Evolutionary conservation across 2,888 invertebrate genomes (phyloP).

Genomic region (Hesperia comma): DNA sequence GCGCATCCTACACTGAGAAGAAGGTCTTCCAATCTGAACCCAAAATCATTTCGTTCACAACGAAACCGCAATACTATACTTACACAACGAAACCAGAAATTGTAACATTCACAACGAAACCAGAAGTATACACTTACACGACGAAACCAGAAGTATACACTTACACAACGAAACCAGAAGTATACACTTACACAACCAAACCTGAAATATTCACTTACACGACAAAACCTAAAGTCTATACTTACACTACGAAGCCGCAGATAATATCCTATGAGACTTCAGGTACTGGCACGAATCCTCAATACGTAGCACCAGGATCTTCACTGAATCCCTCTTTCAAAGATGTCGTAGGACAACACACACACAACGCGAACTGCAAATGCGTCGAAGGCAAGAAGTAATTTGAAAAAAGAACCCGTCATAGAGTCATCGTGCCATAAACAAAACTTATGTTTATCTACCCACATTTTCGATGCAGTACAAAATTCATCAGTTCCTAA

Average conservation of each 20-base stretch:
- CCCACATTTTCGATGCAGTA: slow-evolving; percentile 31
- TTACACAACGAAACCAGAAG: slow-evolving; percentile 51
- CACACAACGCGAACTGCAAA: slow-evolving; percentile 69
- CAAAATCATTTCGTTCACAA: slow-evolving; percentile 55
- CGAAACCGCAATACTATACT: slow-evolving; percentile 53
- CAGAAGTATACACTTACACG: slow-evolving; percentile 49
- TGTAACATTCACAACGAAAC: slow-evolving; percentile 48
- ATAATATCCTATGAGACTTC: slow-evolving; percentile 71
- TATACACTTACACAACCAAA: slow-evolving; percentile 47
- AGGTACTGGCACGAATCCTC: slow-evolving; percentile 70
- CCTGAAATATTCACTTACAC: slow-evolving; percentile 60
- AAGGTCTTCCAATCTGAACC: slow-evolving; percentile 68
- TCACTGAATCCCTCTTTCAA: slow-evolving; percentile 67
- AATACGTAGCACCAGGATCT: slow-evolving; percentile 67
- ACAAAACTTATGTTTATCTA: slow-evolving; percentile 38
- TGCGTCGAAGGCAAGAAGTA: slow-evolving; percentile 70
- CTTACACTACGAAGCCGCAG: slow-evolving; percentile 65
- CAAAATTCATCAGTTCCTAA: slow-evolving; percentile 58
- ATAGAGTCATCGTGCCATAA: slow-evolving; percentile 63
- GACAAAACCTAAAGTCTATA: slow-evolving; percentile 65
- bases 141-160: slow-evolving; percentile 51
- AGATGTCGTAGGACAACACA: slow-evolving; percentile 62
- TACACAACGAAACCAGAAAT: slow-evolving; percentile 50
- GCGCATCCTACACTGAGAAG: slow-evolving; percentile 67
- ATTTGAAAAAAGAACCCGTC: slow-evolving; percentile 32